Base-by-base conservation (phyloP, 2,888 invertebrate genomes). In the Gnatocerus cornutus region DNA sequence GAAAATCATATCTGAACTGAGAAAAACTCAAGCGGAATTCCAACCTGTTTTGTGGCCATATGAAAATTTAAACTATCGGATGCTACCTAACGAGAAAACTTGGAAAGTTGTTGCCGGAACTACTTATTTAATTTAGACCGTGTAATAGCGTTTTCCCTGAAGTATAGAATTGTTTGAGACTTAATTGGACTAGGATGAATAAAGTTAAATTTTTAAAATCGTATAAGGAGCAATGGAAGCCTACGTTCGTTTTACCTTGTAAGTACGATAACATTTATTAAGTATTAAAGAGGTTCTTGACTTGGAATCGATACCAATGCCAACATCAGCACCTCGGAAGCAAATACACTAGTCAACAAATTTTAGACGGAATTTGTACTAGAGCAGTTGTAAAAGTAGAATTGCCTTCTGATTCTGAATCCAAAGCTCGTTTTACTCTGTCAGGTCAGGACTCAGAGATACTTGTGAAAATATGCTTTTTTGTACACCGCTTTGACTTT, bases 271-370 rank as follows among this genome's bases (percentile, higher is more conserved):
- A 10, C 10, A 43, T 46, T 16, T 12, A 46, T 55, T 9, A 55
- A 55, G 14, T 55, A 55, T 55, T 55, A 55, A 55, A 16, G 39
- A 14, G 39, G 55, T 55, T 55, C 55, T 37, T 55, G 55, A 39
- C 16, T 21, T 14, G 13, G 14, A 55, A 55, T 55, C 55, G 55
- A 55, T 55, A 55, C 16, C 33, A 8, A 12, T 4, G 29, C 9
- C 13, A 5, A 52, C 30, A 16, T 13, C 21, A 21, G 21, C 21
- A 21, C 21, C 21, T 21, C 21, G 4, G 21, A 21, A 21, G 21
- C 8, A 37, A 8, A 37, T 8, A 30, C 8, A 6, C 5, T 30
- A 8, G 30, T 21, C 21, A 21, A 21, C 21, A 21, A 21, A 21
- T 21, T 21, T n/a, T n/a, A n/a, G n/a, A n/a, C n/a, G n/a, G n/a